phyloP scores from a whole-genome alignment of 1,140 invertebrate species.

The Lithobius niger region DNA sequence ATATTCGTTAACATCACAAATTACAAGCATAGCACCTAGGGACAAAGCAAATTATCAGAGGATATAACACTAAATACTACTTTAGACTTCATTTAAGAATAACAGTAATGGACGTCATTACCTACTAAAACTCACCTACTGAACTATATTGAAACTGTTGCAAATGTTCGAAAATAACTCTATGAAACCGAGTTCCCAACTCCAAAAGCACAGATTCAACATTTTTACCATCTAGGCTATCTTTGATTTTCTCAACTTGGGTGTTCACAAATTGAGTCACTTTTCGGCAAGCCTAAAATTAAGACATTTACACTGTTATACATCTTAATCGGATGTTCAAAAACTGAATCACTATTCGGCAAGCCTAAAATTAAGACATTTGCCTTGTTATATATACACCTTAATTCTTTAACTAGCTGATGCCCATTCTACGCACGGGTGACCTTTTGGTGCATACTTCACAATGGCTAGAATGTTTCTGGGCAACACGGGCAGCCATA shows the following conservation, averaged over 20 bases:
- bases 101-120: conserved; percentile 5
- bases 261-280: conserved; percentile 72
- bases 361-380: conserved; percentile 76
- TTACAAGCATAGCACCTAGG: conserved; percentile 90
- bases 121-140: conserved; percentile 54
- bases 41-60: too few relatives aligned
- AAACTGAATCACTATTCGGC: conserved; percentile 72
- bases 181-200: conserved; percentile 76
- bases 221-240: conserved; percentile 87
- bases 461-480: too few relatives aligned
- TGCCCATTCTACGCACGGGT: too few relatives aligned
- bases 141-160: conserved; percentile 92
- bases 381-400: too few relatives aligned
- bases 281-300: conserved; percentile 67
- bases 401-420: too few relatives aligned
- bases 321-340: conserved; percentile 55
- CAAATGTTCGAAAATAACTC: conserved; percentile 90
- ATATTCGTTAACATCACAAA: conserved; percentile 94
- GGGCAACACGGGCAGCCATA: too few relatives aligned
- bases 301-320: too few relatives aligned
- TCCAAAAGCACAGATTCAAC: conserved; percentile 72
- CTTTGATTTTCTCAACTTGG: conserved; percentile 62
- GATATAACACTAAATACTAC: conserved; percentile 13
- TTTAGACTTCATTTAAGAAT: conserved; percentile 11
- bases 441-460: too few relatives aligned